Evolutionary conservation across 2,113 vertebrate genomes (phyloP).

Genomic region (Sula dactylatra): DNA sequence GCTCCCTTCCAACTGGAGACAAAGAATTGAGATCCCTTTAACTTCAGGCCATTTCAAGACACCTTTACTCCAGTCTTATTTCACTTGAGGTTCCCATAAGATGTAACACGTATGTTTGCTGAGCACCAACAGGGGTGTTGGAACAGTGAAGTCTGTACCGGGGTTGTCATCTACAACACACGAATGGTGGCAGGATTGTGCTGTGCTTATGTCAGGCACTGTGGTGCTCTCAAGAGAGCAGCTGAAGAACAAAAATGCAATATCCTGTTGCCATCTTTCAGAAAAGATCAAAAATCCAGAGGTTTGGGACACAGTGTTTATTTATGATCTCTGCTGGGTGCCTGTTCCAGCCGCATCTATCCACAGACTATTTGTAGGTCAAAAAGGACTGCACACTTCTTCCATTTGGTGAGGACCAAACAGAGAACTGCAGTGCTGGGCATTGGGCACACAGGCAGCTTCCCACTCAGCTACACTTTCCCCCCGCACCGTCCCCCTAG

Average conservation of each 20-base stretch:
- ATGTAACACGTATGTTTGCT: not conserved
- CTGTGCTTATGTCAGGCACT: not conserved
- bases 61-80: not conserved
- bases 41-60: not conserved
- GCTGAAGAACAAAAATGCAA: not conserved
- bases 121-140: not conserved
- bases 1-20: not conserved
- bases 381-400: not conserved
- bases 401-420: not conserved
- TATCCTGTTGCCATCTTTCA: not conserved
- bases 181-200: not conserved
- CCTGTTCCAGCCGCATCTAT: not conserved
- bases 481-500: fast-evolving
- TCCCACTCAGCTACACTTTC: not conserved
- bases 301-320: not conserved
- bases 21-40: not conserved
- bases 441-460: not conserved
- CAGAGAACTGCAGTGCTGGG: not conserved
- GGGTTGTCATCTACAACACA: too few relatives aligned
- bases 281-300: not conserved
- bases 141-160: not conserved
- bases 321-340: not conserved
- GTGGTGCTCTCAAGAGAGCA: not conserved
- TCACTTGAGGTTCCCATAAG: not conserved
- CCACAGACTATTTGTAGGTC: not conserved